Evolutionary conservation across 2,797 vertebrate genomes (phyloP).

Genomic region (Hydrophis major): DNA sequence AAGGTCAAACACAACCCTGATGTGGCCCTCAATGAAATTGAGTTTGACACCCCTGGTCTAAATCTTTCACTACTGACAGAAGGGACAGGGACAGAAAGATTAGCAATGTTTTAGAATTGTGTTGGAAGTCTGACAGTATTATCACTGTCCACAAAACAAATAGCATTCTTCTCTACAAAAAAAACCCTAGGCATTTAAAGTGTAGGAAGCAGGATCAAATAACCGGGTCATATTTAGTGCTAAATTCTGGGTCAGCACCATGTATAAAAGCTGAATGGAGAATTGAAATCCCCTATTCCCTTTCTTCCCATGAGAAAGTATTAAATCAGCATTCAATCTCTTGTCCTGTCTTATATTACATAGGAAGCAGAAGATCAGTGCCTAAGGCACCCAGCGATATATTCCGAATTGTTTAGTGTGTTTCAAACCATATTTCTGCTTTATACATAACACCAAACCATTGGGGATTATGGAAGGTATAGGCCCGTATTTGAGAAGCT

Average conservation of each 20-base stretch:
- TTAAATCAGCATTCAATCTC: neutral
- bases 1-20: no score
- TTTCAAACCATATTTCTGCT: neutral
- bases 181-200: neutral
- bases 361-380: neutral
- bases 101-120: neutral
- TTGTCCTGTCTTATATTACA: neutral
- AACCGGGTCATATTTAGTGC: neutral
- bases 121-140: neutral
- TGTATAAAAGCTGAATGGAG: neutral
- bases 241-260: neutral
- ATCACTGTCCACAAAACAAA: neutral
- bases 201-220: neutral
- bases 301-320: neutral
- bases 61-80: neutral
- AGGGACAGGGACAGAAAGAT: neutral
- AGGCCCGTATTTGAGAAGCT: neutral
- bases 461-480: neutral
- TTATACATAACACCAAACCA: neutral
- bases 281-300: neutral
- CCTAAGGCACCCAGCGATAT: neutral
- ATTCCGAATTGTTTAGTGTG: neutral
- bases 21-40: no score
- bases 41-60: neutral
- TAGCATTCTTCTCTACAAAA: neutral